These are phyloP conservation scores for Perizoma flavofasciatum DNA, from an alignment of 2,888 invertebrate genomes.

Conservation along the genomic window DNA sequence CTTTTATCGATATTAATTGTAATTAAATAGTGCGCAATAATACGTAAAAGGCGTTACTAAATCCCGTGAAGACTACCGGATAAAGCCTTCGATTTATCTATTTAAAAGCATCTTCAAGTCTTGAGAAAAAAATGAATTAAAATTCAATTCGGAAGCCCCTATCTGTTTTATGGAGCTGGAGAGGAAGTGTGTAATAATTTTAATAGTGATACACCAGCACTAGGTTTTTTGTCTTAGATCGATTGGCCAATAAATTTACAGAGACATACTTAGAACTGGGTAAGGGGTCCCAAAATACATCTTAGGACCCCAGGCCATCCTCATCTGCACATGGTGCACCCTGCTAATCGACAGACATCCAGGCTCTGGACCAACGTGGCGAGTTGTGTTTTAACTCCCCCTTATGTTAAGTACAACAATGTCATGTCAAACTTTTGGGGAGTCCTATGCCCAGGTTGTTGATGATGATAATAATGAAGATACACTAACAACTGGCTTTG, in stretches of 20 bases:
- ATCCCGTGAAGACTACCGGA: slow-evolving; percentile 53
- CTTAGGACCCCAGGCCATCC: too few relatives aligned
- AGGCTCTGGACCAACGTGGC: too few relatives aligned
- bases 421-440: too few relatives aligned
- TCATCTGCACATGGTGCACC: too few relatives aligned
- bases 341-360: too few relatives aligned
- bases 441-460: too few relatives aligned
- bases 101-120: slow-evolving; percentile 32
- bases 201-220: slow-evolving; percentile 32
- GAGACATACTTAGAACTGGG: too few relatives aligned
- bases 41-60: slow-evolving; percentile 69
- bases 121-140: slow-evolving; percentile 38
- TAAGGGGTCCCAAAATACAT: too few relatives aligned
- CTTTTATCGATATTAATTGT: slow-evolving; percentile 60
- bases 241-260: slow-evolving; percentile 16
- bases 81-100: slow-evolving; percentile 38
- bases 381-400: too few relatives aligned
- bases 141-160: slow-evolving; percentile 43
- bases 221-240: slow-evolving; percentile 25
- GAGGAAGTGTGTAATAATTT: slow-evolving; percentile 37
- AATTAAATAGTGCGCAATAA: slow-evolving; percentile 74
- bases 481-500: too few relatives aligned
- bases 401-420: too few relatives aligned
- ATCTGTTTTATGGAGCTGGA: slow-evolving; percentile 40
- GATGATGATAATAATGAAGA: too few relatives aligned